Evolutionary conservation across 35 echinoderm and acorn worm genomes (phyloP), one percentile per base, ranked within the genome.

Genomic region (Chiridota heheva): DNA sequence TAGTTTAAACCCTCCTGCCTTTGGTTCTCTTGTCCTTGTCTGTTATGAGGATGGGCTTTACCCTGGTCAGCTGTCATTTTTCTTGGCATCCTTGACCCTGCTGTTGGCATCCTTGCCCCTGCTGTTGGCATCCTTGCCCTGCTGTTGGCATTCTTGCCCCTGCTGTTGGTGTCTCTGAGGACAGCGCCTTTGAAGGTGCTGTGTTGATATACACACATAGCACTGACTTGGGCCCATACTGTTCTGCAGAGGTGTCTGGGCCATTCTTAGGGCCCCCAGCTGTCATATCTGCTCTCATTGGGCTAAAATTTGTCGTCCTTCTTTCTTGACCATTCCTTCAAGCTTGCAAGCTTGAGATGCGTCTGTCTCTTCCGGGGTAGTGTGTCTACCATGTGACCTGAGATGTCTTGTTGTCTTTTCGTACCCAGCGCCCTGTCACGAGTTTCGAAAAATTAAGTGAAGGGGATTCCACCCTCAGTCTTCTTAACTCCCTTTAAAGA

Each of bases 341-440:
- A 81, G 24, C 16, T 44, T 37, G 5, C 18, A 17, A 42, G 57
- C 82, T 16, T 45, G n/a, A n/a, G n/a, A 67, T 25, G 68, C 27
- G 16, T 46, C 26, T 25, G 57, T 26, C 49, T 29, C 65, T 28
- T 64, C 41, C 3, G 55, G 59, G 1, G 38, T 10, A 44, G 63
- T 65, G n/a, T 67, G 33, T 60, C 76, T 90, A 5, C 31, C 71
- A 37, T 79, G 32, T 78, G 26, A 0, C 10, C 40, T 4, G 37
- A 1, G 20, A 27, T n/a, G 44, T 36, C 57, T 76, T 4, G 72
- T 51, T 38, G 43, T 30, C 13, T 32, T 27, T 25, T 81, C 88
- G 13, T 66, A 62, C 88, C 71, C 18, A 90, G 7, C 7, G 88
- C 88, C 27, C 73, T 40, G 48, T 90, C 88, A 46, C 88, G 30